Evolutionary conservation across 1,140 invertebrate species (phyloP).

Genomic region (Trinorchestia longiramus): DNA sequence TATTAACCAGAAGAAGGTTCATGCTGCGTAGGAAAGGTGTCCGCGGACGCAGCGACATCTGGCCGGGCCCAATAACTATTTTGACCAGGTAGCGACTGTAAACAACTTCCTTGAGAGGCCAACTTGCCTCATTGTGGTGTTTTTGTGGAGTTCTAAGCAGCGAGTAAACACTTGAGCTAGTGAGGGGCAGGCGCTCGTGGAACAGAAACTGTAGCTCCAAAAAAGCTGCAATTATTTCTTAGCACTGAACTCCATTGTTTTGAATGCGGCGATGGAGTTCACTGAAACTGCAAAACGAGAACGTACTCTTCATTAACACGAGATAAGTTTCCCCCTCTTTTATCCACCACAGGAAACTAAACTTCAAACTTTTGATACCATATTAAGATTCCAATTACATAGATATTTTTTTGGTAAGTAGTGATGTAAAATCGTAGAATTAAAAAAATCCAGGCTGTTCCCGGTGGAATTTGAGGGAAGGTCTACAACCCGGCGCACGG

Average conservation of each 20-base stretch:
- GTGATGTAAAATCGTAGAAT: neutral
- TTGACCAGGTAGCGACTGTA: constrained; percentile 42
- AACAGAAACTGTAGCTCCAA: neutral
- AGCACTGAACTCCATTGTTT: neutral
- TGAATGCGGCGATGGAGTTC: neutral
- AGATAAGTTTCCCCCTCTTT: neutral
- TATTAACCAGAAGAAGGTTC: neutral
- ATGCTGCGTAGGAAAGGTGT: constrained; percentile 3
- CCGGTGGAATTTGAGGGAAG: neutral
- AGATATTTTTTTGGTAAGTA: neutral
- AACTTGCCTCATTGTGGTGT: constrained; percentile 44
- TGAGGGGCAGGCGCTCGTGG: neutral
- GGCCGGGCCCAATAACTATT: constrained; percentile 9
- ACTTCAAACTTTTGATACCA: neutral
- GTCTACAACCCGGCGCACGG: neutral
- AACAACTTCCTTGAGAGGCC: constrained; percentile 35
- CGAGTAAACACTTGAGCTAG: constrained; percentile 19
- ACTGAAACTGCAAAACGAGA: neutral
- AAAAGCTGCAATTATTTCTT: neutral
- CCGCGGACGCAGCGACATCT: neutral
- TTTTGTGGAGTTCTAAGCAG: constrained; percentile 45
- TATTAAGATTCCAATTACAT: neutral
- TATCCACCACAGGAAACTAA: neutral
- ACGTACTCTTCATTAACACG: neutral
- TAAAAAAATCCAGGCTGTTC: neutral